phyloP scores from a whole-genome alignment of 2,113 vertebrate genomes.

The Protobothrops mucrosquamatus region DNA sequence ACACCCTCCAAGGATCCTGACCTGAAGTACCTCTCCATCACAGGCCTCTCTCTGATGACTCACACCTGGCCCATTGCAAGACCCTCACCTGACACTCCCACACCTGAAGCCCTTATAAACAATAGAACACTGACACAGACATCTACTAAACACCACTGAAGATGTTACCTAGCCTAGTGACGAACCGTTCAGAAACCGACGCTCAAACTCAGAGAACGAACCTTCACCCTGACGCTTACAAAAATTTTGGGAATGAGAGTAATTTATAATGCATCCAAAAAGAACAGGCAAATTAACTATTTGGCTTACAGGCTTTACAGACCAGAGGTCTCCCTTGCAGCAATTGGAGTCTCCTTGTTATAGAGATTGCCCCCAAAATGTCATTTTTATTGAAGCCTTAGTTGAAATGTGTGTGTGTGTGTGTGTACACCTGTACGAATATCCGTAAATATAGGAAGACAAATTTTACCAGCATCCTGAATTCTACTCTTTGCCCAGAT shows the following conservation, averaged over 20 bases:
- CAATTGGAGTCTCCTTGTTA: not conserved
- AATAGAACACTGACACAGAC: too few species aligned
- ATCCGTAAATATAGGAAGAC: not conserved
- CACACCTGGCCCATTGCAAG: too few species aligned
- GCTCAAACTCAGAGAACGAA: too few species aligned
- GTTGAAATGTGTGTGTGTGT: not conserved
- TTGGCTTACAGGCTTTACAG: not conserved
- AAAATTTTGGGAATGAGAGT: not conserved
- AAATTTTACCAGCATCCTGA: not conserved
- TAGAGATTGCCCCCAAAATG: not conserved
- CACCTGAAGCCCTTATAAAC: too few species aligned
- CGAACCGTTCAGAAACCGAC: too few species aligned
- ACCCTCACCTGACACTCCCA: too few species aligned
- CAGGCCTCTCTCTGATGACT: too few species aligned
- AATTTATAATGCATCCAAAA: not conserved
- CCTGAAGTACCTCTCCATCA: too few species aligned
- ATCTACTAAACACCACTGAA: too few species aligned
- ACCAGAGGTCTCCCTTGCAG: not conserved
- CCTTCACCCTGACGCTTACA: too few species aligned
- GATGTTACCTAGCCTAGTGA: too few species aligned
- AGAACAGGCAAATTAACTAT: not conserved
- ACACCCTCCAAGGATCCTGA: too few species aligned
- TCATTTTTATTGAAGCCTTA: not conserved
- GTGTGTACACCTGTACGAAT: not conserved
- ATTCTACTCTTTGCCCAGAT: slow-evolving; percentile 25